These are phyloP conservation scores for Parasteatoda tepidariorum DNA, from an alignment of 1,140 invertebrate species.

Conservation along the genomic window DNA sequence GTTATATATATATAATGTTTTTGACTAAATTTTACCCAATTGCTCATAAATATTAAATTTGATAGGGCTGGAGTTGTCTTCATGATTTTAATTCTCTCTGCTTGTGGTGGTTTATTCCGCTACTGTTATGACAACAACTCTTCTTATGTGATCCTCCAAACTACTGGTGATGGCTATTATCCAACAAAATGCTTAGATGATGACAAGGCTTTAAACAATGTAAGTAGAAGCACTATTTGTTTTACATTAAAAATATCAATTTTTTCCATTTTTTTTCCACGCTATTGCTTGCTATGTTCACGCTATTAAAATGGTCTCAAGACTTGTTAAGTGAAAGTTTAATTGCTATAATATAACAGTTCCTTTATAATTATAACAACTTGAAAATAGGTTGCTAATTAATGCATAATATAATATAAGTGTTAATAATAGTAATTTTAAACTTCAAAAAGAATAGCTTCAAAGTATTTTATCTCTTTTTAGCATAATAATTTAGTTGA, in stretches of 20 bases:
- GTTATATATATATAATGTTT: not conserved
- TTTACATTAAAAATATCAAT: not conserved
- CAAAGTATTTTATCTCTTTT: too few species aligned
- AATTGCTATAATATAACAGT: not conserved
- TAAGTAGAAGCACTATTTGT: not conserved
- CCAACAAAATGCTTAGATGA: slow-evolving; percentile 28
- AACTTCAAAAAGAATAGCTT: too few species aligned
- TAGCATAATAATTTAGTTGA: too few species aligned
- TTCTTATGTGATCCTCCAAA: slow-evolving; percentile 46
- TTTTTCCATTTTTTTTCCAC: not conserved
- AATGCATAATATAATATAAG: not conserved
- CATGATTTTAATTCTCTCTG: slow-evolving; percentile 38
- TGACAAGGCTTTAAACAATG: slow-evolving; percentile 32
- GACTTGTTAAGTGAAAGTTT: not conserved
- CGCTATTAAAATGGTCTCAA: not conserved
- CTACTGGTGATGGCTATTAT: slow-evolving; percentile 5
- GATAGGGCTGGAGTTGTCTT: slow-evolving; percentile 56
- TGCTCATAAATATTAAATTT: not conserved
- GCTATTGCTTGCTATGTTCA: not conserved
- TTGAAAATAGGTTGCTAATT: not conserved
- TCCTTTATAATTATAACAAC: not conserved
- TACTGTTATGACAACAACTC: slow-evolving; percentile 56
- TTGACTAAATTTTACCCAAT: not conserved
- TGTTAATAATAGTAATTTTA: not conserved
- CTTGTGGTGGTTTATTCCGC: slow-evolving; percentile 58